Evolutionary conservation across 2,888 invertebrate species (phyloP), one percentile per base, ranked within the genome.

Genomic region (Bembecia ichneumoniformis): DNA sequence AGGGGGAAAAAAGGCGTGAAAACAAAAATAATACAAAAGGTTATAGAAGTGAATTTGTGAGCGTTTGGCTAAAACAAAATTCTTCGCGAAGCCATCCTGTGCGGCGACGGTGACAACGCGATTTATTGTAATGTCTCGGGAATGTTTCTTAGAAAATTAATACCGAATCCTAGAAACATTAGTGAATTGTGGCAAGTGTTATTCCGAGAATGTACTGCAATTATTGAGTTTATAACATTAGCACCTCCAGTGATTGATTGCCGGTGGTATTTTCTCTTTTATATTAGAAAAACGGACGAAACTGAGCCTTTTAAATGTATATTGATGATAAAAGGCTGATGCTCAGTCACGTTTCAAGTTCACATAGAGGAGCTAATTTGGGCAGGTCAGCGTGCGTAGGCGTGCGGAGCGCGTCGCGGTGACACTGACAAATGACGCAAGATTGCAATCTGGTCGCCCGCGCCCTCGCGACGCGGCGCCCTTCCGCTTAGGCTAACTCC

Each of bases 361-460:
- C 40, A 40, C 40, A 40, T 40, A 40, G 40, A 40, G 40, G 60
- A 74, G 72, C 69, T 77, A 80, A 83, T 82, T 83, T 80, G 69
- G 76, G 70, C 70, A 77, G 81, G 79, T 80, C 80, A 79, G 60
- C 56, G 65, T 63, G 59, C 68, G 81, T 78, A 78, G 81, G 80
- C 74, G 77, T 72, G 63, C 64, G 68, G 67, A 65, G 68, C 66
- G 68, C 74, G 71, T 68, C 75, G 69, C 66, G 64, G 57, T 90
- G 92, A 92, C 92, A 91, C 89, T 92, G 92, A 92, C 91, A 92
- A 92, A 92, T 92, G 91, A 91, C 86, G 80, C 83, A 81, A 91
- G 92, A 92, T 92, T 91, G 89, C 89, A 90, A 92, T 92, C 92
- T 91, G 86, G 88, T 81, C 86, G 87, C 88, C 84, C 82, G 82